phyloP scores from a whole-genome alignment of 2,113 vertebrate species.

The Cyprinodon tularosa region DNA sequence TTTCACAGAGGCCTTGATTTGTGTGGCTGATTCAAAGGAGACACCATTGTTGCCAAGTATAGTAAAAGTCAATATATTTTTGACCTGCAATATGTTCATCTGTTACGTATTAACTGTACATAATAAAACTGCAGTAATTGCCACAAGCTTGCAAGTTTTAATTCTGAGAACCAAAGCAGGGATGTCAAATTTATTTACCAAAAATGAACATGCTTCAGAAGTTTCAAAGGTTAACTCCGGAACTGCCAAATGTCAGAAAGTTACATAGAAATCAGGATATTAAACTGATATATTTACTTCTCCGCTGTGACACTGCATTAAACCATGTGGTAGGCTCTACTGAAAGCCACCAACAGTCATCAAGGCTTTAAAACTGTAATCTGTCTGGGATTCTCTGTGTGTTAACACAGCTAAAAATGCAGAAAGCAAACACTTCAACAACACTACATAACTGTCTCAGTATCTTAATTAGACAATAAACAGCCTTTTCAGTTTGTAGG shows the following conservation, averaged over 20 bases:
- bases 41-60: too few species aligned
- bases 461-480: conserved; percentile 79
- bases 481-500: conserved; percentile 76
- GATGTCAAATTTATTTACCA: not conserved
- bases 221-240: not conserved
- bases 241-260: not conserved
- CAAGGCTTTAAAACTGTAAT: conserved; percentile 75
- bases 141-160: not conserved
- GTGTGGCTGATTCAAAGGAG: too few species aligned
- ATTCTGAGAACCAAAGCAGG: not conserved
- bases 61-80: too few species aligned
- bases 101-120: not conserved
- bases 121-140: not conserved
- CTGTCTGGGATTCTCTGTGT: conserved; percentile 78
- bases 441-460: conserved; percentile 77
- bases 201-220: not conserved
- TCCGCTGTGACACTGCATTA: conserved; percentile 26
- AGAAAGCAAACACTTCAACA: conserved; percentile 76
- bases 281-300: conserved; percentile 31
- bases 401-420: conserved; percentile 77
- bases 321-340: conserved; percentile 43
- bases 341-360: conserved; percentile 66
- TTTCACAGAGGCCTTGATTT: too few species aligned
- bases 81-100: not conserved
- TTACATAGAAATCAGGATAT: not conserved